These are phyloP conservation scores for Rattus rattus DNA, from an alignment of 2,113 vertebrate species.

Conservation along the genomic window DNA sequence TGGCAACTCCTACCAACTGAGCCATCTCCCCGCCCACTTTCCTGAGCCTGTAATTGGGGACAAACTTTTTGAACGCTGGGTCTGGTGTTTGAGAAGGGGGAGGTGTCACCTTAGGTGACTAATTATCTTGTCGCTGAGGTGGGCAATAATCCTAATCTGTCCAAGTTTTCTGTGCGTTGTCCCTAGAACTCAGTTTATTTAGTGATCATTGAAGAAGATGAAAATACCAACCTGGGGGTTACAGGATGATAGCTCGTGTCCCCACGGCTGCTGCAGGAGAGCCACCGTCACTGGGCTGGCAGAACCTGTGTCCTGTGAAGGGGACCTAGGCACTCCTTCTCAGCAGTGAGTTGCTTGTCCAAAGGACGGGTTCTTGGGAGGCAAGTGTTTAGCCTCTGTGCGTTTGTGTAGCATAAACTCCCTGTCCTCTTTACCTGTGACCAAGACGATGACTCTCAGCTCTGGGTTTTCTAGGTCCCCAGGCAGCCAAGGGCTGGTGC, in stretches of 20 bases:
- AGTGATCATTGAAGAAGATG: not conserved
- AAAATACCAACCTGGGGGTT: not conserved
- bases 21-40: not conserved
- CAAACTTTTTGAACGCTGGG: not conserved
- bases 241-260: not conserved
- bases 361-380: not conserved
- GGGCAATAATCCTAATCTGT: not conserved
- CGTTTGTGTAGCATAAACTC: not conserved
- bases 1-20: not conserved
- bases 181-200: not conserved
- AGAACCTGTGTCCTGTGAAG: not conserved
- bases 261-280: not conserved
- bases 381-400: not conserved
- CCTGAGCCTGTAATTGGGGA: not conserved
- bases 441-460: not conserved
- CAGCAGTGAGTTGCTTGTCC: not conserved
- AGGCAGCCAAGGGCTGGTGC: not conserved
- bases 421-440: no score
- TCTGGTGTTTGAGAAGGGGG: not conserved
- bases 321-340: not conserved
- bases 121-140: not conserved
- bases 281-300: not conserved
- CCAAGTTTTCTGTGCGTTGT: not conserved
- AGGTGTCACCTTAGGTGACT: not conserved
- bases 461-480: not conserved